Conservation (phyloP, 2,888 invertebrate genomes). For the Zygogramma bicolorata region DNA sequence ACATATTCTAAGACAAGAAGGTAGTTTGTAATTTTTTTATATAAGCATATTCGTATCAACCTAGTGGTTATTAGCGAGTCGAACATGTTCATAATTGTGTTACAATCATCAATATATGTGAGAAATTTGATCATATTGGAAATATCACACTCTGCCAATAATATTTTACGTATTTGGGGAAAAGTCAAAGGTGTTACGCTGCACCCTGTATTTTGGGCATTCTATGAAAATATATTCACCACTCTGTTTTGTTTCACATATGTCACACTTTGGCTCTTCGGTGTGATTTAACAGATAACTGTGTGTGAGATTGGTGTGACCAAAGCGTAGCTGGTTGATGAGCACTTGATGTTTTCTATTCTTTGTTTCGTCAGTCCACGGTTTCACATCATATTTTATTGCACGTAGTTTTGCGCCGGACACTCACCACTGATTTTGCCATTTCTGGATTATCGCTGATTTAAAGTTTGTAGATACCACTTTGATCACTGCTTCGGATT, state of each 20-base stretch:
- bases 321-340: neutral
- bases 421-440: constrained; percentile 9
- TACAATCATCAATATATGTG: neutral
- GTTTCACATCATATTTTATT: constrained; percentile 11
- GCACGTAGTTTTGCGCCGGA: constrained; percentile 6
- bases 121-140: neutral
- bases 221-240: constrained; percentile 7
- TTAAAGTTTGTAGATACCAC: neutral
- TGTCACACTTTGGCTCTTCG: neutral
- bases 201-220: neutral
- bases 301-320: constrained; percentile 7
- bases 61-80: neutral
- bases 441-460: constrained; percentile 9
- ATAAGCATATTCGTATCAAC: neutral
- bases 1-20: too few species aligned
- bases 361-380: constrained; percentile 6
- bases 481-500: neutral
- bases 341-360: constrained; percentile 10
- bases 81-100: neutral
- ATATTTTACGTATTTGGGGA: neutral
- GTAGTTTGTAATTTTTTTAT: too few species aligned
- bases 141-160: constrained; percentile 16
- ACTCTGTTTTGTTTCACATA: constrained; percentile 5
- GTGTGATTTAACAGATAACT: neutral
- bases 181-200: neutral